A percentile compares a stretch with the other conserved stretches of the same genome.
These are phyloP conservation scores for Conger conger DNA, from an alignment of 2,113 vertebrate species.

Conservation along the genomic window DNA sequence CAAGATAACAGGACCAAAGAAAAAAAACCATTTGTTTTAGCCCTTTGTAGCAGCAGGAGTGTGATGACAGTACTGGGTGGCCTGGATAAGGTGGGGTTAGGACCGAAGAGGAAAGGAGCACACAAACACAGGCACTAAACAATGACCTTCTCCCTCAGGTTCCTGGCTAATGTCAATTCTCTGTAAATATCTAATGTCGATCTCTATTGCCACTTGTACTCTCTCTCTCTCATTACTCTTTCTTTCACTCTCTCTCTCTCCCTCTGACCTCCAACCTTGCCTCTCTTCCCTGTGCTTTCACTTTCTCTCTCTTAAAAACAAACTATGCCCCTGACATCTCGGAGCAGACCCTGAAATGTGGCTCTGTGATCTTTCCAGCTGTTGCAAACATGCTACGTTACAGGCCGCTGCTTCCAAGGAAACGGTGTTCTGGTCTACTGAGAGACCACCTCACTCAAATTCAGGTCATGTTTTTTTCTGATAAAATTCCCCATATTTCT, in stretches of 20 bases:
- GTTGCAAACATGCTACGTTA: background rate
- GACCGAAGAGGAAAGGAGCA: background rate
- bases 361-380: conserved; percentile 2
- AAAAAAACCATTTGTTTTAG: background rate
- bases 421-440: background rate
- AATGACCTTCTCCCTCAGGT: background rate
- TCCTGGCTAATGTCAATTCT: background rate
- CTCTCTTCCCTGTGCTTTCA: background rate
- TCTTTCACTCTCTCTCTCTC: too few species aligned
- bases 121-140: background rate
- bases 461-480: background rate
- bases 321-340: background rate
- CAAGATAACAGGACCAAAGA: too few species aligned
- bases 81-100: background rate
- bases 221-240: background rate
- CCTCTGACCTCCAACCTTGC: background rate
- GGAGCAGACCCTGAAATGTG: background rate
- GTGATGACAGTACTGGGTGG: background rate
- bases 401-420: background rate
- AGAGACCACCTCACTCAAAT: background rate
- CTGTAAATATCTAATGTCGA: background rate
- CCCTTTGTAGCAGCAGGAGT: background rate
- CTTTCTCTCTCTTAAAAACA: background rate
- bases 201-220: background rate
- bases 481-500: background rate